Base-by-base conservation (phyloP, 2,113 vertebrate genomes). In the Centropus bengalensis region DNA sequence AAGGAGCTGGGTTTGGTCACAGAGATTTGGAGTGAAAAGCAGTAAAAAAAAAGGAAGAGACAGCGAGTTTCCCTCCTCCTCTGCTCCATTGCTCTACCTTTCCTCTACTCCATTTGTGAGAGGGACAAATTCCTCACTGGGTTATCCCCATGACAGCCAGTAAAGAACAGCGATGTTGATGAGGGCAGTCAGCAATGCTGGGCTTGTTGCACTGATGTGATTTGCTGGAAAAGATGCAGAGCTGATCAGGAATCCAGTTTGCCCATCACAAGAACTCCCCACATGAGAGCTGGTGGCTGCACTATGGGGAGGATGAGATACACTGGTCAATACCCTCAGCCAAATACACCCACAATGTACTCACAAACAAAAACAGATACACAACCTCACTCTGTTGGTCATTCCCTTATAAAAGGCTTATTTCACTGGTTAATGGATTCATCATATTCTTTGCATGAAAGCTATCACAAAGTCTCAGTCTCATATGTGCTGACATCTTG, bases 291-390 rank as follows among this genome's bases (percentile, higher is more conserved):
- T 71, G 62, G 14, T 44, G 23, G 45, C 33, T 74, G 40, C 51
- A 38, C 0, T 2, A 19, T 8, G 20, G 0, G 15, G 6, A 23
- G 49, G 32, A 58, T 2, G 1, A 64, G 54, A 42, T 6, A 23
- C 20, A 15, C 12, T 36, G 33, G 7, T 56, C 0, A 0, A 20
- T 22, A 76, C 2, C 9, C 30, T 28, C 69, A 36, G 7, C 45
- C 30, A 32, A 18, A 20, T 14, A 3, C 6, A 5, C 32, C 5
- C 19, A n/a, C 44, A 40, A 6, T 8, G 10, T 14, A 9, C 15
- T 73, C 26, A 28, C 20, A 10, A 18, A 33, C 20, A 55, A 16
- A 73, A 15, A 36, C 54, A 73, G 44, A 54, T 20, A 7, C 45
- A 80, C 4, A 1, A 69, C 40, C 22, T 69, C 30, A 45, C 22